Base-by-base conservation (phyloP, 2,797 vertebrate species). In the Cyclura pinguis region DNA sequence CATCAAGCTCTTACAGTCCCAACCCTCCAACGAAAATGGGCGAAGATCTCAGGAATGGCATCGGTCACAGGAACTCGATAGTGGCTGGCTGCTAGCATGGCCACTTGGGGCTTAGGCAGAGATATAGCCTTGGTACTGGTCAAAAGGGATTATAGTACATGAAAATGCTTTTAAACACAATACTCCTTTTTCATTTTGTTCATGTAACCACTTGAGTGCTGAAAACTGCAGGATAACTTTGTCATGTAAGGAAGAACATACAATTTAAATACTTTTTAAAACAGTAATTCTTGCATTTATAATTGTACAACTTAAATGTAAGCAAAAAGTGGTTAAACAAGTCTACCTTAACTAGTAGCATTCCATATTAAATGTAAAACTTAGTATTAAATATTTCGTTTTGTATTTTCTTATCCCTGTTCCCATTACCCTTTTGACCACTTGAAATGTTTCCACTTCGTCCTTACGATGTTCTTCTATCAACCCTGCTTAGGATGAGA, bases 1-100 rank as follows among this genome's bases (percentile, higher is more conserved):
- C 99, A 98, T 99, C 99, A 98, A 99, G 98, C 98, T 99, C 99
- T 99, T 99, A 99, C 99, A 98, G 98, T 99, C 98, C 98, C 97
- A 98, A 97, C 97, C 95, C 97, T 98, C 97, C 98, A 98, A 98
- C 98, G 98, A 98, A 99, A 99, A 98, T 98, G 98, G 98, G 98
- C 95, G 99, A 99, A 99, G 99, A 99, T 99, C 98, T 98, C 98
- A 98, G 98, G 98, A 98, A 99, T 98, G 98, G 97, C 99, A 98
- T 98, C 98, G 97, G 97, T 98, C 98, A 98, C 98, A 99, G 98
- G 98, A 99, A 98, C 98, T 98, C 98, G 98, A 98, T 99, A 99
- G 98, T 98, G 98, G 98, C 98, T 98, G 97, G 98, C 98, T 98
- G 97, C 98, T 98, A 98, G 98, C 97, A 89, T 98, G 98, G 98